Evolutionary conservation across 2,888 invertebrate genomes (phyloP).

Genomic region (Temnothorax unifasciatus): DNA sequence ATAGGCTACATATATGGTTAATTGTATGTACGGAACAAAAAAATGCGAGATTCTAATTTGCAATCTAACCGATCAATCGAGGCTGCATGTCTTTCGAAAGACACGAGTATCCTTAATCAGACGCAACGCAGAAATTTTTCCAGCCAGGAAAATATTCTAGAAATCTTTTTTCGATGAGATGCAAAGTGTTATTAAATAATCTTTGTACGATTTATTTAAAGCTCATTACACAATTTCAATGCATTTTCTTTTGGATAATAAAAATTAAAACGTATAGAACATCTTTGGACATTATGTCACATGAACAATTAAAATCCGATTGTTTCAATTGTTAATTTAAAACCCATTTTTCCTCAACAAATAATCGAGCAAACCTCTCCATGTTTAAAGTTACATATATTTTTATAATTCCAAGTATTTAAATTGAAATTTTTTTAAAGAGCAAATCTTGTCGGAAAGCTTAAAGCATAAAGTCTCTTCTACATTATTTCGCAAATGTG

Average conservation of each 20-base stretch:
- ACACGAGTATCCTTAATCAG: neutral
- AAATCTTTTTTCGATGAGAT: neutral
- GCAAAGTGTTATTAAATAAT: neutral
- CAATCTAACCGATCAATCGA: neutral
- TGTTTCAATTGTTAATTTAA: neutral
- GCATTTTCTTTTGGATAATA: neutral
- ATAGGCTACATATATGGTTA: neutral
- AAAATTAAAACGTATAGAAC: slow-evolving; percentile 1
- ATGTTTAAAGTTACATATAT: neutral
- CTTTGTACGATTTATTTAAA: neutral
- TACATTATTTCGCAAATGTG: neutral
- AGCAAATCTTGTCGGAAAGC: neutral
- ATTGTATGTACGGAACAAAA: neutral
- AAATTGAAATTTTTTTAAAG: slow-evolving; percentile 1
- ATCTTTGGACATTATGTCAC: neutral
- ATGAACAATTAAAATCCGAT: neutral
- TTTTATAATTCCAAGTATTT: neutral
- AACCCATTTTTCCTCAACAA: neutral
- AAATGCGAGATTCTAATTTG: neutral
- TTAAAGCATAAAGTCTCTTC: neutral
- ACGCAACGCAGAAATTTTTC: neutral
- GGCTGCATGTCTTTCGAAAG: neutral
- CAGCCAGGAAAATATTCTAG: neutral
- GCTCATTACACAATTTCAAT: neutral
- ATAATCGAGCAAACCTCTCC: neutral